These are phyloP conservation scores for Pheosia gnoma DNA, from an alignment of 2,888 invertebrate species.

Conservation along the genomic window DNA sequence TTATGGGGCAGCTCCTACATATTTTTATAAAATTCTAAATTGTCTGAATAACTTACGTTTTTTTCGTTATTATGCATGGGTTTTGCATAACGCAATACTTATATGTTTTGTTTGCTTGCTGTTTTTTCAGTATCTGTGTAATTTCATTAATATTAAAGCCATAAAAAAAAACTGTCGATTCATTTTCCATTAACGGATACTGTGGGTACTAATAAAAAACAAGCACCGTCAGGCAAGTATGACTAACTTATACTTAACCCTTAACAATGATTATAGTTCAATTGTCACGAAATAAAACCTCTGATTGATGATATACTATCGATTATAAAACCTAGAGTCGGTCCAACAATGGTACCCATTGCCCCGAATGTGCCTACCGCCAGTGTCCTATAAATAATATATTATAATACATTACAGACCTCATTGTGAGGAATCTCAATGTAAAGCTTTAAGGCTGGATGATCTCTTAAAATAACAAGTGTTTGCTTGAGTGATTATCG, in stretches of 20 bases:
- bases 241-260: constrained; percentile 41
- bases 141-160: too few relatives aligned
- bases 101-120: too few relatives aligned
- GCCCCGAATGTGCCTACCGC: constrained; percentile 78
- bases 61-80: too few relatives aligned
- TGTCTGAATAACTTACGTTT: not conserved
- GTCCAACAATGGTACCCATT: constrained; percentile 56
- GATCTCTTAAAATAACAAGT: constrained; percentile 85
- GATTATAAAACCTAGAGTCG: constrained; percentile 62
- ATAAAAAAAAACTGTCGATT: too few relatives aligned
- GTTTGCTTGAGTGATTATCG: constrained; percentile 84
- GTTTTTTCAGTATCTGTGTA: too few relatives aligned
- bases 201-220: too few relatives aligned
- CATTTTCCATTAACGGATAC: too few relatives aligned
- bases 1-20: constrained; percentile 14
- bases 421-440: constrained; percentile 74
- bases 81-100: too few relatives aligned
- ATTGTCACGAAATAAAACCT: constrained; percentile 65
- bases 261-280: constrained; percentile 56
- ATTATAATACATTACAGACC: constrained; percentile 82
- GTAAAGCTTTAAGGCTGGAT: constrained; percentile 80
- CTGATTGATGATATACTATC: constrained; percentile 70
- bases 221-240: constrained; percentile 16
- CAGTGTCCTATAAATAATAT: constrained; percentile 82
- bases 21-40: not conserved